Percentiles rank a stretch among this genome's conserved stretches.
Conservation (phyloP, 1,140 invertebrate genomes). For the Platyscapa corneri region DNA sequence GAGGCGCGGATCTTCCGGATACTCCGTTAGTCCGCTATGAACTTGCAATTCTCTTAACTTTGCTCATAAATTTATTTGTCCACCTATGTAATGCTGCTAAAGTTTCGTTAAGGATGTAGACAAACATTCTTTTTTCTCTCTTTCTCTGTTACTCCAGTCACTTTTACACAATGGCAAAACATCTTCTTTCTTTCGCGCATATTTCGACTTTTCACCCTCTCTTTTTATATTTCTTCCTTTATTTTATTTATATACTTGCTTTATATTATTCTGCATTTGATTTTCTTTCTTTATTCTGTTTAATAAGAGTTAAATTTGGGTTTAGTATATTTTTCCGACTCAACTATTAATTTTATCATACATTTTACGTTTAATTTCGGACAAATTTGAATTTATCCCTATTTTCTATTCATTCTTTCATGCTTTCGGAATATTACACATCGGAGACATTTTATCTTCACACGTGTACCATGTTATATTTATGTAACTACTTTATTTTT, state of each 20-base stretch:
- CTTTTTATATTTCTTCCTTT: too few species aligned
- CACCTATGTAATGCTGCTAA: slow-evolving; percentile 60
- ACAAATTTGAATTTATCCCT: too few species aligned
- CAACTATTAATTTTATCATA: too few species aligned
- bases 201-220: background rate
- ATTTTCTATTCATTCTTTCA: too few species aligned
- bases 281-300: background rate
- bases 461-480: too few species aligned
- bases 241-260: background rate
- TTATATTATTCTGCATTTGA: background rate
- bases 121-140: slow-evolving; percentile 46
- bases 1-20: slow-evolving; percentile 60
- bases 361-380: too few species aligned
- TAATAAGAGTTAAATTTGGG: background rate
- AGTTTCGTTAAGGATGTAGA: slow-evolving; percentile 65
- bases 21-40: slow-evolving; percentile 51
- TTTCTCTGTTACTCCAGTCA: too few species aligned
- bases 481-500: too few species aligned
- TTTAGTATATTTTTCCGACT: too few species aligned
- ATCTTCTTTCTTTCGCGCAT: too few species aligned
- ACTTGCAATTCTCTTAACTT: slow-evolving; percentile 69
- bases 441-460: too few species aligned
- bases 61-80: slow-evolving; percentile 70
- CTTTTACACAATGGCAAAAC: slow-evolving; percentile 34
- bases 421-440: too few species aligned